Conservation (phyloP, 2,888 invertebrate genomes). For the Linnaemya tessellans region DNA sequence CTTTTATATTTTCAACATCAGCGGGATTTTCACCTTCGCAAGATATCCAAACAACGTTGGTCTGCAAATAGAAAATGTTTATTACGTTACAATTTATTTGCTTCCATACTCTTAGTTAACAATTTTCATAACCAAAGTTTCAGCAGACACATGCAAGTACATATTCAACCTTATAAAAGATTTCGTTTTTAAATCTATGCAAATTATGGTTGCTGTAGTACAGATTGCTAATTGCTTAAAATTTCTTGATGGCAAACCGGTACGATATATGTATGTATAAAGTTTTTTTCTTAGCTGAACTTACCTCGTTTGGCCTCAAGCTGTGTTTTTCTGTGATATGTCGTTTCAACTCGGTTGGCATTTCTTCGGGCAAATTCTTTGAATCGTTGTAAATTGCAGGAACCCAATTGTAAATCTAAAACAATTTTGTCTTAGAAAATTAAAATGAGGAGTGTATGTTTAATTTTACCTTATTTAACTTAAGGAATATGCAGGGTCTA, state of each 20-base stretch:
- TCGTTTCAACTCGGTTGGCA: constrained; percentile 90
- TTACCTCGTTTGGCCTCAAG: constrained; percentile 83
- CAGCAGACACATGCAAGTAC: too few relatives aligned
- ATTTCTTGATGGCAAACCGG: background rate
- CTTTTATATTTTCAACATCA: constrained; percentile 96
- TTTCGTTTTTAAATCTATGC: too few relatives aligned
- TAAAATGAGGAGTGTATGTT: background rate
- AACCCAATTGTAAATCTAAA: constrained; percentile 93
- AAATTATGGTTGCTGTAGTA: too few relatives aligned
- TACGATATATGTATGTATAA: too few relatives aligned
- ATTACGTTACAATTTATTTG: background rate
- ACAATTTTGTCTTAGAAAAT: constrained; percentile 8
- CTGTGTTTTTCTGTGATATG: constrained; percentile 85
- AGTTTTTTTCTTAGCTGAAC: constrained; percentile 34
- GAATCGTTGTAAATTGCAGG: constrained; percentile 91
- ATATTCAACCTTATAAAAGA: too few relatives aligned
- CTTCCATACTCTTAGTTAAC: background rate
- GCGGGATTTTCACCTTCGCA: constrained; percentile 98
- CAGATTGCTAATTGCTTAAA: background rate
- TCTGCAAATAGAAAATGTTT: constrained; percentile 80
- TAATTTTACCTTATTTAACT: constrained; percentile 93
- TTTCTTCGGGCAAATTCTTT: constrained; percentile 87
- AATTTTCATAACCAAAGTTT: too few relatives aligned
- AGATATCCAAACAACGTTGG: constrained; percentile 93
- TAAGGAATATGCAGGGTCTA: constrained; percentile 97